phyloP scores from a whole-genome alignment of 2,888 invertebrate species.

The Cynaeus angustus region DNA sequence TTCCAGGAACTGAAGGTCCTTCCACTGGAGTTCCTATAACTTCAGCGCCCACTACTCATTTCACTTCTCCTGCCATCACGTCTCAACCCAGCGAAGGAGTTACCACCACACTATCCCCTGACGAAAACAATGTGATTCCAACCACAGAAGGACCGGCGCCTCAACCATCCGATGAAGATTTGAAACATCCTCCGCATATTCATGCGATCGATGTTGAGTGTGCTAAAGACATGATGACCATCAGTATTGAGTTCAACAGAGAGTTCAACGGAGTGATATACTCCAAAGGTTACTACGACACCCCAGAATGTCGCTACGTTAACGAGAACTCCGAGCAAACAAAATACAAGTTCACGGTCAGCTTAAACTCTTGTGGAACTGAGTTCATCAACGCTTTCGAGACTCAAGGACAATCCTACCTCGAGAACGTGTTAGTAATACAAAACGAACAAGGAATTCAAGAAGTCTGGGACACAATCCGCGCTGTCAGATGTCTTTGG shows the following conservation, averaged over 20 bases:
- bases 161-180: constrained; percentile 73
- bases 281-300: constrained; percentile 82
- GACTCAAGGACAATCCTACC: constrained; percentile 84
- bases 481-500: constrained; percentile 86
- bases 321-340: constrained; percentile 80
- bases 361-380: constrained; percentile 84
- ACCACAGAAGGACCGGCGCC: constrained; percentile 44
- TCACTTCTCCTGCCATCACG: constrained; percentile 46
- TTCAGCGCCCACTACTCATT: constrained; percentile 50
- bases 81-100: constrained; percentile 46
- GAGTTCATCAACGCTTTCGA: constrained; percentile 86
- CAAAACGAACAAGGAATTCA: constrained; percentile 86
- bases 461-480: constrained; percentile 86
- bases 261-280: constrained; percentile 86
- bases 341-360: constrained; percentile 84
- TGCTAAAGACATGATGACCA: constrained; percentile 88
- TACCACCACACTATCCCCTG: constrained; percentile 49
- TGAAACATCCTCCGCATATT: constrained; percentile 84
- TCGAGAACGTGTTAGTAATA: constrained; percentile 85
- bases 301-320: constrained; percentile 83
- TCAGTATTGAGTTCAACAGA: constrained; percentile 85
- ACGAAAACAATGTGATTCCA: constrained; percentile 47
- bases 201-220: constrained; percentile 85
- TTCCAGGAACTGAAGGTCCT: constrained; percentile 19
- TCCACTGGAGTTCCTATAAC: constrained; percentile 46